Base-by-base conservation (phyloP, 2,113 vertebrate species). In the Helogale parvula region DNA sequence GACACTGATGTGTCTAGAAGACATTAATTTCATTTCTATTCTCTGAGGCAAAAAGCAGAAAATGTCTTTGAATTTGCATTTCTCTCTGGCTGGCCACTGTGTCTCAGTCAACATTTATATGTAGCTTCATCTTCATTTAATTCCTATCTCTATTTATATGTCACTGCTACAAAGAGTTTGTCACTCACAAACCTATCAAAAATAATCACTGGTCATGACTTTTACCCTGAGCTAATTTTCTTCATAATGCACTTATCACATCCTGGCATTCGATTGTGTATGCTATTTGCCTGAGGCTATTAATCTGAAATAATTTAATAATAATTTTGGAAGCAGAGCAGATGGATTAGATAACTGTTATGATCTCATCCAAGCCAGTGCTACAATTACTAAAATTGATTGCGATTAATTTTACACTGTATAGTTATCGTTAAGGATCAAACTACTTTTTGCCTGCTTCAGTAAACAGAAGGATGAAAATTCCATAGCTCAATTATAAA, bases 251-350 rank as follows among this genome's bases (percentile, higher is more conserved):
- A 41, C 16, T 79, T 88, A 79, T 60, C 35, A 76, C 12, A 84
- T 95, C 6, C 19, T 84, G 54, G 12, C 14, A 69, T 77, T 80
- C n/a, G 35, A 80, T 35, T 12, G 4, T 31, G 0, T 9, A 25
- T 45, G 3, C 33, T 80, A 21, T 68, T 88, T 94, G 7, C 60
- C 54, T 81, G 11, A 84, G 21, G 3, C 41, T 85, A 71, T 93
- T 94, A 92, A 92, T 93, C 38, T 29, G 82, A 95, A 93, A 69
- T 66, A 80, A 86, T 69, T 29, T 74, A 60, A n/a, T 68, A 80
- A 83, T 69, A 60, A 71, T 52, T 60, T 71, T 84, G 17, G 50
- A 93, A 92, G 50, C 4, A 76, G 17, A 11, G 35, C 4, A 91
- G 38, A 52, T 66, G 33, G 4, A 80, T 25, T 33, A 57, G 8